Evolutionary conservation across 2,113 vertebrate genomes (phyloP).

Genomic region (Poecile atricapillus): DNA sequence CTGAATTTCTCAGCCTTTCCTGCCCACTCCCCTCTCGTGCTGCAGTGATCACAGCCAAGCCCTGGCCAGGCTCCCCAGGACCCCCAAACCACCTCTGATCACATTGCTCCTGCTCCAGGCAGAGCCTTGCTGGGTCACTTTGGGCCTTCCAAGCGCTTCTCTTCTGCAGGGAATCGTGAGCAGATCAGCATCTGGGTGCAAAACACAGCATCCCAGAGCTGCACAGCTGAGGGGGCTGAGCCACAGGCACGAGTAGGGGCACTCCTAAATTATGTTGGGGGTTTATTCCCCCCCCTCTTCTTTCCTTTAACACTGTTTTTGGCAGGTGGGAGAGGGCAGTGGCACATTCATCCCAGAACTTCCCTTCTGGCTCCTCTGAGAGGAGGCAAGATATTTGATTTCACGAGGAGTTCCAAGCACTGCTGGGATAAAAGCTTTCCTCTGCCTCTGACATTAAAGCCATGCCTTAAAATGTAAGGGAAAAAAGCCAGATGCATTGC

Average conservation of each 20-base stretch:
- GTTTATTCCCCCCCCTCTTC: fast-evolving
- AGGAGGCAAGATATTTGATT: slow-evolving; percentile 46
- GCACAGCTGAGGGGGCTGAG: neutral
- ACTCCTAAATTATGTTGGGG: neutral
- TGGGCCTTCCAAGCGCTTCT: neutral
- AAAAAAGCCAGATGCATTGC: neutral
- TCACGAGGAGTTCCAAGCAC: neutral
- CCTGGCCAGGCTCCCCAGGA: neutral
- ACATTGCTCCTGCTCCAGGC: neutral
- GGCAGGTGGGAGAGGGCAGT: neutral
- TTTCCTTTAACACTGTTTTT: neutral
- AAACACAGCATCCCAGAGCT: neutral
- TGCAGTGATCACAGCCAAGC: neutral
- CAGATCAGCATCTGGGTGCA: fast-evolving
- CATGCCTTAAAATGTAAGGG: neutral
- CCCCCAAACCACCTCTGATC: neutral
- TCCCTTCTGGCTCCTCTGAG: neutral
- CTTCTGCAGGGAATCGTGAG: too few relatives aligned
- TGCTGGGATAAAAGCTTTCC: slow-evolving; percentile 44
- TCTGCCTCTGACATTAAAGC: slow-evolving; percentile 32
- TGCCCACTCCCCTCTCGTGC: neutral
- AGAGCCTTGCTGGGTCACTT: fast-evolving
- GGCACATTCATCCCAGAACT: neutral
- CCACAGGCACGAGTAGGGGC: fast-evolving
- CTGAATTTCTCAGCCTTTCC: slow-evolving; percentile 43